Evolutionary conservation across 2,888 invertebrate genomes (phyloP), one percentile per base, ranked within the genome.

Genomic region (Patella caerulea): DNA sequence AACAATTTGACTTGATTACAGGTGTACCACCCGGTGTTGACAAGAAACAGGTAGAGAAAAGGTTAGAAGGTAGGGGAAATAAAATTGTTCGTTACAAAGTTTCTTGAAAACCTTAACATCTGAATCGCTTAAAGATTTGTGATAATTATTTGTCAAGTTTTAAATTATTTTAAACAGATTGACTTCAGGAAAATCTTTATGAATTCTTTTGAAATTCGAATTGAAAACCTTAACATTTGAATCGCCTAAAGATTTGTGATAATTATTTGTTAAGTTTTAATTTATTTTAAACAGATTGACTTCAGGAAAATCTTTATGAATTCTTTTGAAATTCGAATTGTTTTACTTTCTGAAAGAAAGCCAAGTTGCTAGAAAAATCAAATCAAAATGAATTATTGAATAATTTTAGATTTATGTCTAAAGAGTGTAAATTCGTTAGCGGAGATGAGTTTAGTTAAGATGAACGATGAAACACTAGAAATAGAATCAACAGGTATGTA

Each of bases 401-500:
- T 73, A 75, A n/a, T 91, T 91, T 14, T 91, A 95, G 95, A 95
- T 84, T 92, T 96, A 87, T 95, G 95, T 87, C 93, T 95, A 81
- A 94, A 93, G 87, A 95, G 95, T 82, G 93, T 96, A 91, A 95
- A 95, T 87, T 93, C 94, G 53, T 91, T 96, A 78, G 93, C 94
- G n/a, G 92, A 92, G 71, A 92, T 93, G 11, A 94, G 94, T 0
- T 93, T 96, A 82, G 93, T 96, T 52, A 93, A 92, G 0, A 94
- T 95, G 93, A 90, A 91, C 78, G 93, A 94, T 84, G 92, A 93
- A 75, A 87, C 87, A 9, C 87, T 89, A 78, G 93, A 93, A 84
- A 93, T 96, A 15, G 88, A 89, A 65, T 93, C 95, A 0, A 95
- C 91, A 82, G 89, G 91, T 91, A 45, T 45, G 45, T 45, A 45